These are phyloP conservation scores for Protonibea diacanthus DNA, from an alignment of 2,797 vertebrate species.

Conservation along the genomic window DNA sequence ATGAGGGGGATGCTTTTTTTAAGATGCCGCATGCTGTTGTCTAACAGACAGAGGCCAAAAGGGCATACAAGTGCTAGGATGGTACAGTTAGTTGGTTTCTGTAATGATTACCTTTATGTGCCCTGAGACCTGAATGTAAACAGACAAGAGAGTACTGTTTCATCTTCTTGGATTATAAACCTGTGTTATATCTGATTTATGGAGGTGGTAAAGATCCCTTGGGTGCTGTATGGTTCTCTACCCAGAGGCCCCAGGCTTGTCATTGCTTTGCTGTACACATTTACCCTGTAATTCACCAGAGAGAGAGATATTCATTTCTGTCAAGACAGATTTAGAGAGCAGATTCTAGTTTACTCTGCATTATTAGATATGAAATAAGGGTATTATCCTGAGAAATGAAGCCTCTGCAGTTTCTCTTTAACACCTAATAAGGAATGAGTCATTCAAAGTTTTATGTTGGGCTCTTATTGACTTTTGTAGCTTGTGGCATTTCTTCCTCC, in stretches of 20 bases:
- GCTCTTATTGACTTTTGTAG: slow-evolving; percentile 66
- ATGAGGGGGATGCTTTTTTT: not conserved
- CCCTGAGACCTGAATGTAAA: slow-evolving; percentile 43
- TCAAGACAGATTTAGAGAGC: slow-evolving; percentile 40
- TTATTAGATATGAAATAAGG: slow-evolving; percentile 59
- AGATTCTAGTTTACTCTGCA: slow-evolving; percentile 42
- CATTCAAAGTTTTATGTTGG: slow-evolving; percentile 48
- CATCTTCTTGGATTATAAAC: slow-evolving; percentile 32
- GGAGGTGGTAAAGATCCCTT: slow-evolving; percentile 34
- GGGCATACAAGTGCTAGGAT: not conserved
- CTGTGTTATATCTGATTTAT: slow-evolving; percentile 34
- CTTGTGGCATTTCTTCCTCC: slow-evolving; percentile 56
- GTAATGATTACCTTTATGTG: slow-evolving; percentile 21
- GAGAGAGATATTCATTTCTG: slow-evolving; percentile 54
- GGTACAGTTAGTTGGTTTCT: slow-evolving; percentile 15
- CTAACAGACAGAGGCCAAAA: slow-evolving; percentile 9
- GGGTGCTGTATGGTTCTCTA: slow-evolving; percentile 34
- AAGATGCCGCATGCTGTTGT: not conserved
- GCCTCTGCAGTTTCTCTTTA: slow-evolving; percentile 42
- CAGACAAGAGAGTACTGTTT: slow-evolving; percentile 10
- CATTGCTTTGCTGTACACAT: slow-evolving; percentile 50
- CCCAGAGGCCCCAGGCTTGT: slow-evolving; percentile 40
- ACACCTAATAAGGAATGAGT: slow-evolving; percentile 62
- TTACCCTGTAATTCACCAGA: slow-evolving; percentile 53
- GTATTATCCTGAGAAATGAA: slow-evolving; percentile 49